These are phyloP conservation scores for Hycleus cichorii DNA, from an alignment of 1,140 invertebrate species.

Conservation along the genomic window DNA sequence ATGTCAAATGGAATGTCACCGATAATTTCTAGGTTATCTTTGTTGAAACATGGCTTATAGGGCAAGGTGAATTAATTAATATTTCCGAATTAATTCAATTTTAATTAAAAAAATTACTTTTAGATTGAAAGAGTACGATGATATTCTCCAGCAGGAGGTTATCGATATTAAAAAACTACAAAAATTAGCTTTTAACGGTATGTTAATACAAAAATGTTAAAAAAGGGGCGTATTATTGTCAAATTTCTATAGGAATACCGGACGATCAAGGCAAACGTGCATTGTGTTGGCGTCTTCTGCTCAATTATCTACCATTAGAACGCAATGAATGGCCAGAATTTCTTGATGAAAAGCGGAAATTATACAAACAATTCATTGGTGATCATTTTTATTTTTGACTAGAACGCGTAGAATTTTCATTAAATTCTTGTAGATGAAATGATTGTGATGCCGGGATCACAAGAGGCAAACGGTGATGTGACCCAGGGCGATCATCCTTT, in stretches of 20 bases:
- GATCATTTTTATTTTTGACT: conserved; percentile 25
- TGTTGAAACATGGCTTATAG: conserved; percentile 28
- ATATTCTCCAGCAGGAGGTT: conserved; percentile 55
- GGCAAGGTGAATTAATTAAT: conserved; percentile 21
- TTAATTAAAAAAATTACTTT: conserved; percentile 29
- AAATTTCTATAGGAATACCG: conserved; percentile 62
- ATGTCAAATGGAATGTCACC: not conserved
- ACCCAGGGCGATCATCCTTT: conserved; percentile 75
- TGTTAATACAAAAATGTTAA: conserved; percentile 22
- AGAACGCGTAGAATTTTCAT: not conserved
- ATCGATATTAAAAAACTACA: conserved; percentile 59
- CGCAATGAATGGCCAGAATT: conserved; percentile 57
- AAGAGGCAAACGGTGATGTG: conserved; percentile 49
- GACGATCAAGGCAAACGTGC: conserved; percentile 70
- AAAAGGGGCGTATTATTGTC: not conserved
- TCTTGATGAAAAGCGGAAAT: conserved; percentile 59
- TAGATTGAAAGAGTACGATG: conserved; percentile 69
- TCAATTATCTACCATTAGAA: conserved; percentile 71
- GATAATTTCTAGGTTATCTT: not conserved
- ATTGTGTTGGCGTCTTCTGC: conserved; percentile 73
- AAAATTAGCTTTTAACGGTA: conserved; percentile 70
- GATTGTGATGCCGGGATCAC: conserved; percentile 65
- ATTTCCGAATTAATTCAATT: conserved; percentile 1
- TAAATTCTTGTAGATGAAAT: conserved; percentile 58
- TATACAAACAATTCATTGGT: conserved; percentile 81